Evolutionary conservation across 2,113 vertebrate genomes (phyloP).

Genomic region (Cranoglanis bouderius): DNA sequence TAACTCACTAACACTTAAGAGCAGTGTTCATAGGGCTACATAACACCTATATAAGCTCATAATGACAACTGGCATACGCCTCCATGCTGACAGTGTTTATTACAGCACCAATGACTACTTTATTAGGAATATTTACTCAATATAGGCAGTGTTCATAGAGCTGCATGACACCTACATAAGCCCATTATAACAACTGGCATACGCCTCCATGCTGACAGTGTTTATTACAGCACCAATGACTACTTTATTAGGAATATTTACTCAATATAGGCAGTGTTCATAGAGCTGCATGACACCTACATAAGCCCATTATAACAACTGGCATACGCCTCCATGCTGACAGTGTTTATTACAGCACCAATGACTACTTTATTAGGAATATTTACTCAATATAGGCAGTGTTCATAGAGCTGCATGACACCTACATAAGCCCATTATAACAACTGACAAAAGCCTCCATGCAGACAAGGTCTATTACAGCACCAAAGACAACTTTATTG

Average conservation of each 20-base stretch:
- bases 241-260: not conserved
- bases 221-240: not conserved
- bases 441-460: not conserved
- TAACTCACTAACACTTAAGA: not conserved
- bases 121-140: not conserved
- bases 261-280: not conserved
- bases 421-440: not conserved
- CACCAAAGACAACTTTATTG: not conserved
- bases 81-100: not conserved
- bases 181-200: not conserved
- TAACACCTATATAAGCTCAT: not conserved
- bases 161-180: not conserved
- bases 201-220: not conserved
- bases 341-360: not conserved
- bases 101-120: not conserved
- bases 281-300: not conserved
- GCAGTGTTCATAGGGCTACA: not conserved
- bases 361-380: not conserved
- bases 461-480: not conserved
- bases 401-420: not conserved
- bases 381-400: not conserved
- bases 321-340: not conserved
- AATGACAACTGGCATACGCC: no score
- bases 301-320: not conserved
- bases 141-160: not conserved